Base-by-base conservation (phyloP, 92 coral and sea anemone species). In the Phenganax stokvisi region DNA sequence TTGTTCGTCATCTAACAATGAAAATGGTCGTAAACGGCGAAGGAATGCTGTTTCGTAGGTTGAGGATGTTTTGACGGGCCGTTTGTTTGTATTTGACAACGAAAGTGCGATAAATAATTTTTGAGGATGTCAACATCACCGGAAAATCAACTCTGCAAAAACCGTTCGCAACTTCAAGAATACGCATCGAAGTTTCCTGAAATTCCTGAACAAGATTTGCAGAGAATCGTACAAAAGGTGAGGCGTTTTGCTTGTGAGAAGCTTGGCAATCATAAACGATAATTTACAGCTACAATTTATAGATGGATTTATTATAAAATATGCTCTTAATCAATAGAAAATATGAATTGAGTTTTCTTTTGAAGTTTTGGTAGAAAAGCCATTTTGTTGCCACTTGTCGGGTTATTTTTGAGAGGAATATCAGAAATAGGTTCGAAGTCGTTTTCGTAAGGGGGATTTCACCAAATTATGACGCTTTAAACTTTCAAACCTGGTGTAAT, bases 161-260 rank as follows among this genome's bases (percentile, higher is more conserved):
- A 13, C 52, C 71, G 66, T 12, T 12, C 27, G 12, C 44, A 9
- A 29, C 67, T 79, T 52, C 44, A 27, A 16, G 65, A 79, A 27
- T 79, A 79, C 27, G 59, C 16, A 29, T 28, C 37, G 15, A 79
- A 64, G 31, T 79, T 79, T 53, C 83, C 83, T 6, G 83, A 79
- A 28, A 79, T 79, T 2, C 61, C 83, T 8, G 83, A 79, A 8
- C 15, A 62, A n/a, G 74, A 60, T 79, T 53, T 79, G 61, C 58
- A 52, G 4, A 47, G 27, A 63, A 79, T 79, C 8, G 20, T 79
- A 16, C 60, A 54, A 63, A 68, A 79, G 74, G 83, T 79, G n/a
- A 58, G 81, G 6, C 70, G 6, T 58, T 75, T 68, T 68, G 54
- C 15, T 12, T 13, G 4, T 68, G 37, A 7, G 20, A 64, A 64